Base-by-base conservation (phyloP, 2,113 vertebrate species). In the Ibidorhyncha struthersii region DNA sequence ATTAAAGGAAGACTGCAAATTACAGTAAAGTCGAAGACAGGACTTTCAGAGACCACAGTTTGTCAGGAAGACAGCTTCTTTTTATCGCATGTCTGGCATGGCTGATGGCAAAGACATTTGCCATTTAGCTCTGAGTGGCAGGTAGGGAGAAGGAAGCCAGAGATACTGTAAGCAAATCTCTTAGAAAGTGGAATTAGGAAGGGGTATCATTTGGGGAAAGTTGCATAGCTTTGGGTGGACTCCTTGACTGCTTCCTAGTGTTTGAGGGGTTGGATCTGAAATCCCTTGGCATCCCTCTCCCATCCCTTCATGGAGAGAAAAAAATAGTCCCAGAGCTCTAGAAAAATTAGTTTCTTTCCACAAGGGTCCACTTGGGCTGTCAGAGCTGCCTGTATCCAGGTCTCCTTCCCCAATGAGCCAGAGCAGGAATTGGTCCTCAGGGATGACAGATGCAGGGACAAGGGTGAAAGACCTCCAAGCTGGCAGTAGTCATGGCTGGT, bases 81-180 rank as follows among this genome's bases (percentile, higher is more conserved):
- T 96, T 96, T 93, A 92, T 95, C 92, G 83, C 47, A 85, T 67
- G 96, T 82, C 61, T 90, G 86, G 89, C 93, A 95, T 93, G 86
- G 81, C 67, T 97, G 88, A 92, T 77, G 82, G 92, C 91, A 93
- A 88, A 96, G 90, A 66, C 72, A 94, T 96, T 95, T 96, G 95
- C 96, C 95, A 95, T 96, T 97, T 91, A 84, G 71, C 25, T 90
- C 80, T 96, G 89, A 96, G 82, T 96, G 94, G 79, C 94, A 95
- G 90, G 92, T 73, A 72, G 27, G 45, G 86, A 93, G 58, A 47
- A 81, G 67, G 77, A 77, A 96, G 82, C 22, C 71, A 88, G 67
- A 69, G 71, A 88, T 27, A 38, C 58, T 21, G 32, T 62, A 85
- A 87, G 86, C n/a, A 77, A 69, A 95, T 72, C 40, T 45, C 40